Conservation (phyloP, 2,888 invertebrate species). For the Seladonia tumulorum region DNA sequence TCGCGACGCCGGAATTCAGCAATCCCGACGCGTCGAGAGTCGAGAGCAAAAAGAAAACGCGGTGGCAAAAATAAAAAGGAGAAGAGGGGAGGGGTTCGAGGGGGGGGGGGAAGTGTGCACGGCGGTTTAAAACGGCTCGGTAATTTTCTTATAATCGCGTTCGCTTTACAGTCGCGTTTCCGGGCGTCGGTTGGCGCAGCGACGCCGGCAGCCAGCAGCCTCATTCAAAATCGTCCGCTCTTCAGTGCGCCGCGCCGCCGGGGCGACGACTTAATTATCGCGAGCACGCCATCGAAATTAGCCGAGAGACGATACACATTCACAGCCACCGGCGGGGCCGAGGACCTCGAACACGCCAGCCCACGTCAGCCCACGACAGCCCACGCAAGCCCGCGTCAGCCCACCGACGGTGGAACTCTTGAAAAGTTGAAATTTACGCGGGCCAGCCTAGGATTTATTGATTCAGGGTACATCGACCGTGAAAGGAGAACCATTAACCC, state of each 20-base stretch:
- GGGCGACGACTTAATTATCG: conserved; percentile 44
- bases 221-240: conserved; percentile 43
- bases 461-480: conserved; percentile 9
- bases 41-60: background rate
- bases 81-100: background rate
- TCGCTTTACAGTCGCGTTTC: conserved; percentile 11
- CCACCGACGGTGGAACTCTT: background rate
- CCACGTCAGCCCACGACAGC: background rate
- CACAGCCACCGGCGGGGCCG: background rate
- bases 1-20: conserved; percentile 4
- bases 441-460: background rate
- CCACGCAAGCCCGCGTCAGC: background rate
- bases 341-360: background rate
- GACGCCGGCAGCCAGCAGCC: background rate
- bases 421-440: conserved; percentile 9
- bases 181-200: background rate
- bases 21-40: background rate
- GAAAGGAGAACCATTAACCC: conserved; percentile 16
- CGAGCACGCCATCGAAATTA: conserved; percentile 32
- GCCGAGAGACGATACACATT: conserved; percentile 25
- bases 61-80: background rate
- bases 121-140: conserved; percentile 15
- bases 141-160: conserved; percentile 49
- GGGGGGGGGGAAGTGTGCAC: background rate
- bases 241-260: conserved; percentile 11